phyloP scores from a whole-genome alignment of 2,797 vertebrate species.

The Oceanodroma leucorhoa region DNA sequence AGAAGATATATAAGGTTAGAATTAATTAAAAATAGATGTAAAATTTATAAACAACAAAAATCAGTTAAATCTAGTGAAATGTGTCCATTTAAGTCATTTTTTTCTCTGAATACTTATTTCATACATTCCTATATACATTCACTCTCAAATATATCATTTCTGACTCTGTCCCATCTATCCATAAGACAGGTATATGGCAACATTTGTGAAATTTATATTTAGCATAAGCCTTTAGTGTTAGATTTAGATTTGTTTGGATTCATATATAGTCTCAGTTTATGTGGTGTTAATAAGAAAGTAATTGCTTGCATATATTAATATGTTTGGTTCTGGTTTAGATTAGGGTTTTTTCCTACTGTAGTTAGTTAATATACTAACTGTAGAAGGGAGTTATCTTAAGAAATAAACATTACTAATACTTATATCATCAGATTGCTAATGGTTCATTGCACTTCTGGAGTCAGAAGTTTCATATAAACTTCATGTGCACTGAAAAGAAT shows the following conservation, averaged over 20 bases:
- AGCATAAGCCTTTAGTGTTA: background rate
- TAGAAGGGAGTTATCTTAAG: background rate
- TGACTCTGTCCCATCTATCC: background rate
- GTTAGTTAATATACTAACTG: background rate
- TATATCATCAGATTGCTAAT: background rate
- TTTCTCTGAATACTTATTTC: background rate
- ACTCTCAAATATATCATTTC: background rate
- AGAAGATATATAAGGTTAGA: background rate
- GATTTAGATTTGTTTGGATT: background rate
- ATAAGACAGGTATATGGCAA: background rate
- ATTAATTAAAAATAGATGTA: background rate
- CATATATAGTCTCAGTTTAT: background rate
- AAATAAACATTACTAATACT: background rate
- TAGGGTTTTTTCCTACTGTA: background rate
- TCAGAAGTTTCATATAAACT: background rate
- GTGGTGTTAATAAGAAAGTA: background rate
- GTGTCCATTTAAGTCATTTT: background rate
- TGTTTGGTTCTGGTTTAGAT: background rate
- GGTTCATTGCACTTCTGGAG: background rate
- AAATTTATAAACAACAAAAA: background rate
- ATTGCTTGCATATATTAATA: background rate
- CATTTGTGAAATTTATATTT: background rate
- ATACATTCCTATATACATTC: background rate
- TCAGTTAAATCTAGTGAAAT: background rate
- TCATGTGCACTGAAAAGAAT: background rate